Evolutionary conservation across 2,113 vertebrate species (phyloP).

Genomic region (Pithys albifrons): DNA sequence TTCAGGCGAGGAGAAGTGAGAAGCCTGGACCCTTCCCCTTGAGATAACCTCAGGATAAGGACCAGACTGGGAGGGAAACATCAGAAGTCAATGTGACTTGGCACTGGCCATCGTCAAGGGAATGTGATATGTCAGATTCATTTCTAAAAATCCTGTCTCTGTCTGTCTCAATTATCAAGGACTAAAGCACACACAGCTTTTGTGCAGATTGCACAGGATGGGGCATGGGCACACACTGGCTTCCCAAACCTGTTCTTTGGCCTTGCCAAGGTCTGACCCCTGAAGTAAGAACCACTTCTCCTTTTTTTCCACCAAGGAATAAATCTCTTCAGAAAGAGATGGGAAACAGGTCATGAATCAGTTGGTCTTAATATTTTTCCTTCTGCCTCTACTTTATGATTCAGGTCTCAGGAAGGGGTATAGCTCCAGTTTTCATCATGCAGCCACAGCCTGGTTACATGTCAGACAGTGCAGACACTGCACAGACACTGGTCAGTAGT

Average conservation of each 20-base stretch:
- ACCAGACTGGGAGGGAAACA: background rate
- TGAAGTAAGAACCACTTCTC: background rate
- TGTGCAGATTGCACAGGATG: conserved; percentile 16
- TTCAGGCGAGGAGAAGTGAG: background rate
- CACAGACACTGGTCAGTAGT: background rate
- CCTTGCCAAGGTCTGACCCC: background rate
- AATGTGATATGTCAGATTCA: conserved; percentile 23
- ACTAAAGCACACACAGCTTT: background rate
- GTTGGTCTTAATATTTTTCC: background rate
- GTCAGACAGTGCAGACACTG: background rate
- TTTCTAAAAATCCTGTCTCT: conserved; percentile 28
- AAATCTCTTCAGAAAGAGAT: background rate
- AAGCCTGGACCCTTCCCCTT: background rate
- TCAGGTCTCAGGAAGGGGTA: background rate
- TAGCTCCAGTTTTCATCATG: background rate
- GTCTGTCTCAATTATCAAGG: conserved; percentile 37
- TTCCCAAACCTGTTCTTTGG: background rate
- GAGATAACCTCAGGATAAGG: conserved; percentile 27
- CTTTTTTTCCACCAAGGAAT: background rate
- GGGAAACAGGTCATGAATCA: background rate
- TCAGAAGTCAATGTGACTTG: conserved; percentile 17
- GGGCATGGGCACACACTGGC: background rate
- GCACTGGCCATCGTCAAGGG: background rate
- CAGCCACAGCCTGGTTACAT: background rate
- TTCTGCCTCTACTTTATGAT: background rate